Percentiles rank a stretch among this genome's conserved stretches.
Conservation (phyloP, 1,140 invertebrate species). For the Lasioglossum baleicum region DNA sequence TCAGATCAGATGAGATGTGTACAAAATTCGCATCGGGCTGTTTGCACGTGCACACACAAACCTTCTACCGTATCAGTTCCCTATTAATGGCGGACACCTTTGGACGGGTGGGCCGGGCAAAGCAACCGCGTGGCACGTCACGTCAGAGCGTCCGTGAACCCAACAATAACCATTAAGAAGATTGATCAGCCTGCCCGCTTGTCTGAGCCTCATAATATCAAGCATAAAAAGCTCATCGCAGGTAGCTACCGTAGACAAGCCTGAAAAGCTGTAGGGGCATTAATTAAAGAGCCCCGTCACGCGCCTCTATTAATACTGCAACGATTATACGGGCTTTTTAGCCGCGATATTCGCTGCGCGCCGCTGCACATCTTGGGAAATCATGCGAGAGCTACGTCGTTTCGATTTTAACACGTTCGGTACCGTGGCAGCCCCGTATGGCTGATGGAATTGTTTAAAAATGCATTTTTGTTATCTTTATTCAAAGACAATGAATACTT, state of each 20-base stretch:
- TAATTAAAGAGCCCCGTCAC: constrained; percentile 38
- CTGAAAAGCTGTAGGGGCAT: constrained; percentile 35
- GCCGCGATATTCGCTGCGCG: no score
- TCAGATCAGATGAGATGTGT: constrained; percentile 10
- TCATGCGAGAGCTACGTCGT: no score
- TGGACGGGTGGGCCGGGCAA: constrained; percentile 17
- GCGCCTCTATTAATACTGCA: constrained; percentile 33
- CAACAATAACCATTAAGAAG: constrained; percentile 53
- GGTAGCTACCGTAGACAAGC: constrained; percentile 35
- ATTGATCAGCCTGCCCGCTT: constrained; percentile 43
- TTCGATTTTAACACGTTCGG: no score
- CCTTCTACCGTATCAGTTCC: constrained; percentile 27
- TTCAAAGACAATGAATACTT: no score
- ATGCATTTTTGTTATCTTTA: no score
- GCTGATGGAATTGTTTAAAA: no score
- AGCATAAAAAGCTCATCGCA: constrained; percentile 42
- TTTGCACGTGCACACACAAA: constrained; percentile 22
- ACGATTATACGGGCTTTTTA: constrained; percentile 12
- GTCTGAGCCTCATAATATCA: constrained; percentile 23
- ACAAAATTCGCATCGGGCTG: constrained; percentile 32
- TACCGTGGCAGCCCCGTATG: no score
- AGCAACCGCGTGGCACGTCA: constrained; percentile 44
- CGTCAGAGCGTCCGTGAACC: constrained; percentile 27
- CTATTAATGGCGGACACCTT: constrained; percentile 47
- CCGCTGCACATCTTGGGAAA: no score